These are phyloP conservation scores for Nomada goodeniana DNA, from an alignment of 2,888 invertebrate genomes.

Conservation along the genomic window DNA sequence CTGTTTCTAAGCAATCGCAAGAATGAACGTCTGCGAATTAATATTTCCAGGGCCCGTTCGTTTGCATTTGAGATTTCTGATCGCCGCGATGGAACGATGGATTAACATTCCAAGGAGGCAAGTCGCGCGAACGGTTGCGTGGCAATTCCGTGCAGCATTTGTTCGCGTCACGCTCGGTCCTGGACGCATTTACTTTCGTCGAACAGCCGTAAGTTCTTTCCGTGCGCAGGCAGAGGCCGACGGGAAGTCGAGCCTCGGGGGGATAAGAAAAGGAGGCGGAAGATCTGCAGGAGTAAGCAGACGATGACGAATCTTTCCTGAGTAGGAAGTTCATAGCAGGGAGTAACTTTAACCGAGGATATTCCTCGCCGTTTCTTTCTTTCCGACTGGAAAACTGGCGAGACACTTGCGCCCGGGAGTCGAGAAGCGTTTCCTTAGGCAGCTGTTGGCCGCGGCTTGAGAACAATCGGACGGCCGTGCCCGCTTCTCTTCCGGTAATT, in stretches of 20 bases:
- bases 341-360: constrained; percentile 66
- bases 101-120: too few species aligned
- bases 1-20: too few species aligned
- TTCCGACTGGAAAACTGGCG: constrained; percentile 48
- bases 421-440: constrained; percentile 61
- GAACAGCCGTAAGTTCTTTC: constrained; percentile 58
- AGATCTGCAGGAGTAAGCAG: constrained; percentile 21
- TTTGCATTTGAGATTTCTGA: too few species aligned
- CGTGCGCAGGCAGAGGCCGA: constrained; percentile 21
- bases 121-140: neutral
- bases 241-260: constrained; percentile 21
- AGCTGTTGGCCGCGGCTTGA: constrained; percentile 60
- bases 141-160: neutral
- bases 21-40: too few species aligned
- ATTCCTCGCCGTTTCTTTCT: constrained; percentile 65
- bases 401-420: constrained; percentile 19
- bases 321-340: constrained; percentile 69
- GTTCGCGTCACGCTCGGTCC: neutral
- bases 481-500: neutral
- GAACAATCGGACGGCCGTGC: constrained; percentile 52
- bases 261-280: constrained; percentile 4
- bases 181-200: constrained; percentile 34
- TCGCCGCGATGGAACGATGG: too few species aligned
- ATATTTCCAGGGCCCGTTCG: too few species aligned
- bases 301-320: constrained; percentile 70